Percentiles rank a stretch among this genome's conserved stretches.
Evolutionary conservation across 2,797 vertebrate genomes (phyloP).

Genomic region (Galaxias olidus): DNA sequence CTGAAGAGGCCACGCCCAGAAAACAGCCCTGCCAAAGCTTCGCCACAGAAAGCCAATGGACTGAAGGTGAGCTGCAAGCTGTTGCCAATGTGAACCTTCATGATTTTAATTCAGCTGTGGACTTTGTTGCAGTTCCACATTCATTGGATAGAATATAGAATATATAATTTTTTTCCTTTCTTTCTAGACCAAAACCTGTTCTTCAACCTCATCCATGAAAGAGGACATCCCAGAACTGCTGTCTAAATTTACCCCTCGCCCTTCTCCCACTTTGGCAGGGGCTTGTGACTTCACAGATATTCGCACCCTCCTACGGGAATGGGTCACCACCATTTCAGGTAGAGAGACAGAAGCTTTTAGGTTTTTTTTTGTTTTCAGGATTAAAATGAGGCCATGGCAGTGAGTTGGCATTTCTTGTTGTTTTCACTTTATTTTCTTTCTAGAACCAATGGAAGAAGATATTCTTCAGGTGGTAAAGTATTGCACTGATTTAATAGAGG

Average conservation of each 20-base stretch:
- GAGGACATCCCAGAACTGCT: conserved; percentile 53
- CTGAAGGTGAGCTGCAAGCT: conserved; percentile 73
- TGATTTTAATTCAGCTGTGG: neutral
- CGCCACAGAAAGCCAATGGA: conserved; percentile 70
- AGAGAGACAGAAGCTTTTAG: neutral
- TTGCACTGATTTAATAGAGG: conserved; percentile 96
- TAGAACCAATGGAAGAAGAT: conserved; percentile 99
- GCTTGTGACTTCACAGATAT: conserved; percentile 90
- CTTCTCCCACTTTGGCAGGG: conserved; percentile 87
- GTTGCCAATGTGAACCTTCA: neutral
- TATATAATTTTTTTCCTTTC: neutral
- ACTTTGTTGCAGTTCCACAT: neutral
- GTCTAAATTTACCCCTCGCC: conserved; percentile 61
- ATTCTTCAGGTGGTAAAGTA: conserved; percentile 97
- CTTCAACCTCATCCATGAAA: conserved; percentile 73
- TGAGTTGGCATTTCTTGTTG: no score
- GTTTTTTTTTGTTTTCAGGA: neutral
- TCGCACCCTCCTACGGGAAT: conserved; percentile 87
- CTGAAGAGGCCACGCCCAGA: conserved; percentile 76
- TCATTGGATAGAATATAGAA: neutral
- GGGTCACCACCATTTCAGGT: conserved; percentile 80
- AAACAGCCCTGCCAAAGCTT: conserved; percentile 81
- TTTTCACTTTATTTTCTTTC: neutral
- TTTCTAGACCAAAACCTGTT: conserved; percentile 76
- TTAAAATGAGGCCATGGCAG: no score